phyloP scores from a whole-genome alignment of 2,888 invertebrate genomes.

The Cerastis leucographa region DNA sequence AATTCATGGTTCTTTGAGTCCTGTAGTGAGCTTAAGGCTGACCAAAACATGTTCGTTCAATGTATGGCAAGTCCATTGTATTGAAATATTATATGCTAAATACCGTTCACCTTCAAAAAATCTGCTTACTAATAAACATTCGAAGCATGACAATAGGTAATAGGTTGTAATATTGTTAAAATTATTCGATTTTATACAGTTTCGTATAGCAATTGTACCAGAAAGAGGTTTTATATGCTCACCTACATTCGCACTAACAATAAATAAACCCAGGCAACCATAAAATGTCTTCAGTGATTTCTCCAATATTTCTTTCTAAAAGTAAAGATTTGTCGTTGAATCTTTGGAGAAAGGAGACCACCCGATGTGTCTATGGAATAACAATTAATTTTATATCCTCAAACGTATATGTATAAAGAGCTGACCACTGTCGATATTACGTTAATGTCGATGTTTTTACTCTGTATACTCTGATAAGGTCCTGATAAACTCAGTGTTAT shows the following conservation, averaged over 20 bases:
- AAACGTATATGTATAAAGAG: slow-evolving; percentile 67
- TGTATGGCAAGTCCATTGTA: background rate
- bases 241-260: slow-evolving; percentile 19
- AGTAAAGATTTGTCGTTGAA: slow-evolving; percentile 70
- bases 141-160: background rate
- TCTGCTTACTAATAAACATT: background rate
- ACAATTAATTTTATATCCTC: slow-evolving; percentile 84
- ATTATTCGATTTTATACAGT: background rate
- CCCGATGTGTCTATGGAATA: slow-evolving; percentile 77
- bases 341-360: slow-evolving; percentile 85
- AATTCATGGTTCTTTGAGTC: background rate
- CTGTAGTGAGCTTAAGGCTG: background rate
- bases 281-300: slow-evolving; percentile 54
- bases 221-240: slow-evolving; percentile 3
- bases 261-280: slow-evolving; percentile 27
- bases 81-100: slow-evolving; percentile 6
- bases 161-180: too few relatives aligned
- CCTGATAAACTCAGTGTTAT: slow-evolving; percentile 51
- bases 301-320: slow-evolving; percentile 61
- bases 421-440: slow-evolving; percentile 16
- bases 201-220: background rate
- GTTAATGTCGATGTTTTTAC: slow-evolving; percentile 37
- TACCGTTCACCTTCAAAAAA: slow-evolving; percentile 1
- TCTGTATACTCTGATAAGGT: slow-evolving; percentile 21
- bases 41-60: background rate